phyloP scores from a whole-genome alignment of 2,113 vertebrate genomes.

The Marmota monax region DNA sequence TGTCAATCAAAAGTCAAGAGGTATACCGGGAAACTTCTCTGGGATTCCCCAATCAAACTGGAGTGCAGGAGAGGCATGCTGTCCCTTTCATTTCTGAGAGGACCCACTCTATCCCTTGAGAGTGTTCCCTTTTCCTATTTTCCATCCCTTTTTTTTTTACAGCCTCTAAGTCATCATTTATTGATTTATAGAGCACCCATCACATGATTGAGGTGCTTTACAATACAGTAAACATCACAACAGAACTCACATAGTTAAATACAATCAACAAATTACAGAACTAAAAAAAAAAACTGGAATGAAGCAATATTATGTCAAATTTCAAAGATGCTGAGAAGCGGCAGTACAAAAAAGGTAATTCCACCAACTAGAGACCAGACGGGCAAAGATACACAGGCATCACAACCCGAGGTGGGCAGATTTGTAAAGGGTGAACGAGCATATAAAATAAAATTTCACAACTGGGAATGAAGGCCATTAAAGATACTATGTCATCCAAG shows the following conservation, averaged over 20 bases:
- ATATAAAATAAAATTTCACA: slow-evolving; percentile 68
- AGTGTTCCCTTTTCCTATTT: no score
- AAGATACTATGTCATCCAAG: slow-evolving; percentile 56
- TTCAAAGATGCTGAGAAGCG: slow-evolving; percentile 75
- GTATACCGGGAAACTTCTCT: no score
- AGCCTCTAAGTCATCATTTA: slow-evolving; percentile 85
- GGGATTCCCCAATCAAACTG: no score
- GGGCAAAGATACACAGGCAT: slow-evolving; percentile 71
- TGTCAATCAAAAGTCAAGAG: no score
- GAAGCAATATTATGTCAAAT: slow-evolving; percentile 80
- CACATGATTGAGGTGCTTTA: slow-evolving; percentile 81
- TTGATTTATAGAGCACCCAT: slow-evolving; percentile 83
- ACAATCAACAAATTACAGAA: slow-evolving; percentile 82
- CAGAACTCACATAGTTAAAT: slow-evolving; percentile 82
- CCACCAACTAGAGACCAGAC: slow-evolving; percentile 75
- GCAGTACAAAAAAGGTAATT: slow-evolving; percentile 81
- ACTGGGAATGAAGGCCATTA: slow-evolving; percentile 64
- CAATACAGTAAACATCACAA: slow-evolving; percentile 82
- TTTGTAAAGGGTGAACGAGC: slow-evolving; percentile 34
- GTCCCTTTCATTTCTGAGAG: no score
- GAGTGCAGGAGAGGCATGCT: no score
- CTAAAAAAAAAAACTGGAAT: slow-evolving; percentile 72
- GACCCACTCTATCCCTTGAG: no score
- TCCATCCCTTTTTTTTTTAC: neutral
- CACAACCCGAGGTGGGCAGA: slow-evolving; percentile 53